Evolutionary conservation across 2,113 vertebrate species (phyloP), one percentile per base, ranked within the genome.

Genomic region (Oryzias woworae): DNA sequence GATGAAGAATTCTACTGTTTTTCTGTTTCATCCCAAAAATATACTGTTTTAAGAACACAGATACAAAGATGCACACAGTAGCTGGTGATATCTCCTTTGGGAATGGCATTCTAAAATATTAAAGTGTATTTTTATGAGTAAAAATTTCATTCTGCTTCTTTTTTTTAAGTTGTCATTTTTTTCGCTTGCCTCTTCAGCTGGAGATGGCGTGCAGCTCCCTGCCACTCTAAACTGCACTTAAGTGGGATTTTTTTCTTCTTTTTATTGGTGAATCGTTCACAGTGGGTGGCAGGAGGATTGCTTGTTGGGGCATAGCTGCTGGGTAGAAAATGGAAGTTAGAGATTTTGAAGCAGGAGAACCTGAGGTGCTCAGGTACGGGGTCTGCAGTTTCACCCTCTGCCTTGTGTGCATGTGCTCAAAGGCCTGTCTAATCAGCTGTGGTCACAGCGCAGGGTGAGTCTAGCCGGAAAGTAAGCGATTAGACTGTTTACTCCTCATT

Each of bases 401-500:
- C 58, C 65, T 36, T 56, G 65, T 0, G 46, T 66, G 53, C 45
- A 53, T 58, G 28, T 7, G 43, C 60, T 80, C 65, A 41, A 41
- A 73, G 63, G 57, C 48, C 71, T 14, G 49, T 73, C 71, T 66
- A 75, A 85, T 87, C 77, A 62, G 64, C 80, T 47, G 20, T 2
- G n/a, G 71, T 59, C 66, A 50, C 63, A 45, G 50, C 2, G 3
- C 46, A 2, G 17, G 48, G 62, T 18, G 26, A 53, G 52, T 36
- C 67, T 53, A 1, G 45, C 49, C 28, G 6, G 56, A 65, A 61
- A 80, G 72, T 75, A 76, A 85, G 62, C 24, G 49, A 81, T 83
- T 78, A 73, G 72, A 56, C 66, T 88, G 83, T 84, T 88, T 85
- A 69, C 80, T 71, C 58, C 69, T 81, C 80, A 55, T 64, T 71